These are phyloP conservation scores for Poeciliopsis occidentalis DNA, from an alignment of 2,113 vertebrate genomes.

Conservation along the genomic window DNA sequence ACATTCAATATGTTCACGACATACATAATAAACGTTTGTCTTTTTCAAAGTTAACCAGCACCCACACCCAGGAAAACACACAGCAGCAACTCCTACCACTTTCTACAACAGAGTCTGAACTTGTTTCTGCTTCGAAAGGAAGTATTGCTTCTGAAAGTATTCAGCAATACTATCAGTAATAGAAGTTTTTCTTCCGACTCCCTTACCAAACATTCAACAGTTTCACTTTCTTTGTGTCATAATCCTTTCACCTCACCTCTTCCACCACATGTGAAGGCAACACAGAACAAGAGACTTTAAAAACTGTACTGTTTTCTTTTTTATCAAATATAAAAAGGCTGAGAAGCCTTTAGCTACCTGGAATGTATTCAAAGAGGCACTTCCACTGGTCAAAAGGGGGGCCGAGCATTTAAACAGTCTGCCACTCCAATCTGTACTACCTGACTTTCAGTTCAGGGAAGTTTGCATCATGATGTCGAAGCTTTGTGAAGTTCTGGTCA, in stretches of 20 bases:
- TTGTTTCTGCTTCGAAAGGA: not conserved
- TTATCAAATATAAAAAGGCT: conserved; percentile 80
- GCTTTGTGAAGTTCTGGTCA: too few species aligned
- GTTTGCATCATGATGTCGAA: too few species aligned
- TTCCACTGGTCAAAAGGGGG: conserved; percentile 69
- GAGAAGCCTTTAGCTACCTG: conserved; percentile 81
- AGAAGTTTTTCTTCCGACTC: not conserved
- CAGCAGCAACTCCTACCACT: not conserved
- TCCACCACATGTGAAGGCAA: conserved; percentile 79
- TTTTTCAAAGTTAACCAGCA: not conserved
- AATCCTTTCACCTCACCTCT: conserved; percentile 85
- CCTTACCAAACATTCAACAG: conserved; percentile 91
- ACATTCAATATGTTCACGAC: not conserved
- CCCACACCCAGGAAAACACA: not conserved
- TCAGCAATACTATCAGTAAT: not conserved
- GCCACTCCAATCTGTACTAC: too few species aligned
- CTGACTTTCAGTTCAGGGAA: too few species aligned
- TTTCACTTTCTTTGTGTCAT: conserved; percentile 91
- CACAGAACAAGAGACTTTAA: conserved; percentile 79
- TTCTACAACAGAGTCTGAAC: not conserved
- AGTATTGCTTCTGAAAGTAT: not conserved
- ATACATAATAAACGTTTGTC: not conserved
- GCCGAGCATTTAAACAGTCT: not conserved
- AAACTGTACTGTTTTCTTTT: conserved; percentile 64
- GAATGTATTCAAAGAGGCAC: conserved; percentile 97